These are phyloP conservation scores for Tortricodes alternella DNA, from an alignment of 2,888 invertebrate genomes.

Conservation along the genomic window DNA sequence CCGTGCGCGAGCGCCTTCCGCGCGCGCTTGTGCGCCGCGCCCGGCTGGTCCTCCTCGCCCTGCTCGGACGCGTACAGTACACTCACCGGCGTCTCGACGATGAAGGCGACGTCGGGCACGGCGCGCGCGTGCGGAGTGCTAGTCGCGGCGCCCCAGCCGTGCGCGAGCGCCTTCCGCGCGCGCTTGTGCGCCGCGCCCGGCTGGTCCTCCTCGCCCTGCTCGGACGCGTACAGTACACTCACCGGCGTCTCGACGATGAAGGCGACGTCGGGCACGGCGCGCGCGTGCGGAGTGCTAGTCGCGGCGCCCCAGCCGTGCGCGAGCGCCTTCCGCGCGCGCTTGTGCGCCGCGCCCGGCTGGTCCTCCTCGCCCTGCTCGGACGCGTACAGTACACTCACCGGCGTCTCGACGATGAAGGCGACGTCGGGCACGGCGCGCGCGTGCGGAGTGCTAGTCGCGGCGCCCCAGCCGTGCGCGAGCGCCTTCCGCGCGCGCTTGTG, in stretches of 20 bases:
- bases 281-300: slow-evolving; percentile 64
- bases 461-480: slow-evolving; percentile 87
- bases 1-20: slow-evolving; percentile 91
- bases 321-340: slow-evolving; percentile 91
- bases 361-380: slow-evolving; percentile 85
- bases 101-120: slow-evolving; percentile 86
- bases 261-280: slow-evolving; percentile 84
- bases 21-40: slow-evolving; percentile 84
- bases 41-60: slow-evolving; percentile 88
- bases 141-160: slow-evolving; percentile 84
- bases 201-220: slow-evolving; percentile 86
- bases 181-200: slow-evolving; percentile 84
- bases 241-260: slow-evolving; percentile 91
- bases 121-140: slow-evolving; percentile 59
- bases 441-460: slow-evolving; percentile 72
- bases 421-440: slow-evolving; percentile 80
- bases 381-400: slow-evolving; percentile 85
- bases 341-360: slow-evolving; percentile 81
- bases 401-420: slow-evolving; percentile 89
- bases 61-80: slow-evolving; percentile 43
- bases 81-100: slow-evolving; percentile 90
- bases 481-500: slow-evolving; percentile 91
- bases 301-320: slow-evolving; percentile 87
- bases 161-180: slow-evolving; percentile 91
- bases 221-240: slow-evolving; percentile 64